A percentile compares a stretch with the other conserved stretches of the same genome.
Conservation (phyloP, 37 sponge, comb jelly and placozoan species). For the Mnemiopsis leidyi region DNA sequence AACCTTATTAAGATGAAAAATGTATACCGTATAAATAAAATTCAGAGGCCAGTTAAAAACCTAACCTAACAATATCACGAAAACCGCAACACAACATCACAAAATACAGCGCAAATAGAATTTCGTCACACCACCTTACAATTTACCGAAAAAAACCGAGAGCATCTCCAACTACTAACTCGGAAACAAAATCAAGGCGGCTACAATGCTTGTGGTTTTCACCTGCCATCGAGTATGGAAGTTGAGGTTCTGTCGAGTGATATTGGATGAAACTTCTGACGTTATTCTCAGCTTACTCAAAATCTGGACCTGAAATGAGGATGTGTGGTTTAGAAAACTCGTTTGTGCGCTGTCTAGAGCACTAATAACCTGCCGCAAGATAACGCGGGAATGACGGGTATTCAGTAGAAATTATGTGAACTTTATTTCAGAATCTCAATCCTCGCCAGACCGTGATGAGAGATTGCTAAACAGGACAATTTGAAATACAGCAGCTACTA, state of each 20-base stretch:
- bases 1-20: too few species aligned
- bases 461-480: background rate
- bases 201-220: too few species aligned
- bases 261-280: background rate
- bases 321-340: background rate
- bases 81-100: too few species aligned
- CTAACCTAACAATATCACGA: too few species aligned
- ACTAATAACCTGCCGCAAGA: background rate
- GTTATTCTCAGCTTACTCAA: background rate
- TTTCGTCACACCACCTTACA: too few species aligned
- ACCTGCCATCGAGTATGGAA: conserved; percentile 16
- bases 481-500: background rate
- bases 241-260: background rate
- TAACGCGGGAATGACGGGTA: background rate
- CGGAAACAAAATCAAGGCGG: too few species aligned
- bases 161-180: too few species aligned
- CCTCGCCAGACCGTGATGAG: background rate
- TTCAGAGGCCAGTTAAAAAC: too few species aligned
- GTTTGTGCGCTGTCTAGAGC: background rate
- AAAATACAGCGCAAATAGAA: too few species aligned
- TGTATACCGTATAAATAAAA: too few species aligned
- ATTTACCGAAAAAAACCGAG: too few species aligned
- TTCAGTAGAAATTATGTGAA: background rate
- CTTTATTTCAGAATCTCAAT: background rate
- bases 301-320: background rate